Evolutionary conservation across 1,140 invertebrate genomes (phyloP).

Genomic region (Physella acuta): DNA sequence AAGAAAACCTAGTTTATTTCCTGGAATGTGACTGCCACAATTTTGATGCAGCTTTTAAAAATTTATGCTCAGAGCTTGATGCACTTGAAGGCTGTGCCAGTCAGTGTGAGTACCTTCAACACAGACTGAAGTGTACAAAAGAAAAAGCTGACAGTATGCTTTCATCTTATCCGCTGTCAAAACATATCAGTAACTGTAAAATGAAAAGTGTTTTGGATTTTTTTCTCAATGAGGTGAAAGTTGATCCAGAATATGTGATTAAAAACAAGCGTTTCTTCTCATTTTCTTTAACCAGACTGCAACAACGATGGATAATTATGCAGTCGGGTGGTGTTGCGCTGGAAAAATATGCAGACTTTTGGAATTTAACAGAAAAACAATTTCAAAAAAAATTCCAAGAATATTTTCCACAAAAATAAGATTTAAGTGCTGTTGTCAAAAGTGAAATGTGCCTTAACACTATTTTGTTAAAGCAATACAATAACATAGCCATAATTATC

Average conservation of each 20-base stretch:
- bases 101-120: not conserved
- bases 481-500: too few species aligned
- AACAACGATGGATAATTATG: not conserved
- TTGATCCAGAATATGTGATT: not conserved
- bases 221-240: not conserved
- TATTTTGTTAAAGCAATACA: too few species aligned
- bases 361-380: not conserved
- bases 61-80: not conserved
- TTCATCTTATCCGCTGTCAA: not conserved
- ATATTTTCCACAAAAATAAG: too few species aligned
- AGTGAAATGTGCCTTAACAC: too few species aligned
- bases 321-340: not conserved
- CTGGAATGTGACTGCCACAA: not conserved
- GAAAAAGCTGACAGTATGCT: not conserved
- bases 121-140: not conserved
- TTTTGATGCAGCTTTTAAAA: not conserved
- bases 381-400: not conserved
- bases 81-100: not conserved
- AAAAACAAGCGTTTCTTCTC: not conserved
- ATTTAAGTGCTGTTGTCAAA: too few species aligned
- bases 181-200: not conserved
- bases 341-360: not conserved
- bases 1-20: not conserved
- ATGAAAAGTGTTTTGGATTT: not conserved
- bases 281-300: constrained; percentile 4